phyloP scores from a whole-genome alignment of 2,888 invertebrate genomes.

The Criorhina ranunculi region DNA sequence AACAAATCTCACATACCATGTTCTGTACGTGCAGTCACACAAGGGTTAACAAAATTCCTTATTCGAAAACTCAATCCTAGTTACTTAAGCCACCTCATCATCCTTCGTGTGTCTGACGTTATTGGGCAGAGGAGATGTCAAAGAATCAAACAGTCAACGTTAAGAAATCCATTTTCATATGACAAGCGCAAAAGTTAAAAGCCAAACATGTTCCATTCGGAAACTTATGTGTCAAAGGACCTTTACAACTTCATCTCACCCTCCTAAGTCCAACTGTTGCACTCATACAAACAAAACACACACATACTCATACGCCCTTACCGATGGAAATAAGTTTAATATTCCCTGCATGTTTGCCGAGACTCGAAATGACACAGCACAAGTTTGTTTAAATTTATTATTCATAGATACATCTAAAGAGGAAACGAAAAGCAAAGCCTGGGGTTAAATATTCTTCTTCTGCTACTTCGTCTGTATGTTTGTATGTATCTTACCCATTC shows the following conservation, averaged over 20 bases:
- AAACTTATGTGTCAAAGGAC: slow-evolving; percentile 63
- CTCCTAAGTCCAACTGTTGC: slow-evolving; percentile 63
- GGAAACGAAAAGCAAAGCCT: slow-evolving; percentile 74
- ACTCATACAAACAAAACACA: slow-evolving; percentile 37
- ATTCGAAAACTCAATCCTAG: background rate
- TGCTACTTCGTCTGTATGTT: slow-evolving; percentile 27
- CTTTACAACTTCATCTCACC: background rate
- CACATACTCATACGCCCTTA: background rate
- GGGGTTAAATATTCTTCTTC: slow-evolving; percentile 55
- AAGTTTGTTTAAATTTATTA: slow-evolving; percentile 76
- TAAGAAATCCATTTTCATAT: slow-evolving; percentile 15
- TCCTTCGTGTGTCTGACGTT: background rate
- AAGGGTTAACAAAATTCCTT: too few species aligned
- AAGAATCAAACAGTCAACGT: slow-evolving; percentile 23
- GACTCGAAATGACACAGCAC: slow-evolving; percentile 39
- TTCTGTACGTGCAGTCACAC: background rate
- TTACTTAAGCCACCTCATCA: slow-evolving; percentile 18
- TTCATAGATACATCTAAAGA: slow-evolving; percentile 75
- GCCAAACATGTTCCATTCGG: slow-evolving; percentile 49
- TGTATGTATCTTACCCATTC: slow-evolving; percentile 1
- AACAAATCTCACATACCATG: too few species aligned
- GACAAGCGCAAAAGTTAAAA: slow-evolving; percentile 59
- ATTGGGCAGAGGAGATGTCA: slow-evolving; percentile 2
- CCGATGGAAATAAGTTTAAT: slow-evolving; percentile 50
- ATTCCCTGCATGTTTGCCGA: slow-evolving; percentile 67